phyloP scores from a whole-genome alignment of 2,888 invertebrate species.

The Ernsta delagoae region DNA sequence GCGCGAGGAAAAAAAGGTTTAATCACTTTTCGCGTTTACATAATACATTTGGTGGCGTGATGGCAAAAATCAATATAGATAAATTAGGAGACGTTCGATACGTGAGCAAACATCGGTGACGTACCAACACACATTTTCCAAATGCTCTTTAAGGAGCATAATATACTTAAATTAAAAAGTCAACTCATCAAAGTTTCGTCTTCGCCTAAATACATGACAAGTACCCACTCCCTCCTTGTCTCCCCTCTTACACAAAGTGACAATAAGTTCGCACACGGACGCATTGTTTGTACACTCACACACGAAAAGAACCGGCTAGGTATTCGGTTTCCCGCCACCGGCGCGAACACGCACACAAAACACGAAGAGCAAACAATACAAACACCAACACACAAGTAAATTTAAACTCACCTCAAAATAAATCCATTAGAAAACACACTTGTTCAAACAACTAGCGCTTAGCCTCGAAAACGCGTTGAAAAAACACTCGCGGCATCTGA shows the following conservation, averaged over 20 bases:
- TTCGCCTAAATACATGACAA: constrained; percentile 84
- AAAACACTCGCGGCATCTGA: constrained; percentile 80
- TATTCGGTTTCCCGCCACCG: constrained; percentile 84
- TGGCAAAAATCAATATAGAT: constrained; percentile 73
- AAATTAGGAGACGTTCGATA: constrained; percentile 53
- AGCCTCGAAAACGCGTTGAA: constrained; percentile 85
- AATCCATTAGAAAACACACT: constrained; percentile 86
- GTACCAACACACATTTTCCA: constrained; percentile 51
- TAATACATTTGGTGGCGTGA: constrained; percentile 65
- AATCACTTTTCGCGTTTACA: constrained; percentile 58
- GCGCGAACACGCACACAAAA: constrained; percentile 81
- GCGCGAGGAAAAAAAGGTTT: constrained; percentile 29
- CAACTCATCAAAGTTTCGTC: constrained; percentile 78
- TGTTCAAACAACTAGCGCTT: constrained; percentile 85
- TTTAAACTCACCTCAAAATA: constrained; percentile 85
- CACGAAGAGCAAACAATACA: constrained; percentile 82
- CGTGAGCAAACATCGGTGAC: constrained; percentile 63
- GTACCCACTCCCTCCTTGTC: constrained; percentile 77
- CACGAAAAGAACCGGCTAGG: constrained; percentile 72
- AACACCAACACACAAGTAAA: constrained; percentile 84
- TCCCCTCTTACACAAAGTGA: constrained; percentile 81
- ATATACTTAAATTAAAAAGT: constrained; percentile 74
- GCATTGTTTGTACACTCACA: constrained; percentile 77
- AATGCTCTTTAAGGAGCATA: constrained; percentile 62
- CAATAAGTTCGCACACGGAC: constrained; percentile 76